Base-by-base conservation (phyloP, 2,113 vertebrate genomes). In the Oreochromis aureus region DNA sequence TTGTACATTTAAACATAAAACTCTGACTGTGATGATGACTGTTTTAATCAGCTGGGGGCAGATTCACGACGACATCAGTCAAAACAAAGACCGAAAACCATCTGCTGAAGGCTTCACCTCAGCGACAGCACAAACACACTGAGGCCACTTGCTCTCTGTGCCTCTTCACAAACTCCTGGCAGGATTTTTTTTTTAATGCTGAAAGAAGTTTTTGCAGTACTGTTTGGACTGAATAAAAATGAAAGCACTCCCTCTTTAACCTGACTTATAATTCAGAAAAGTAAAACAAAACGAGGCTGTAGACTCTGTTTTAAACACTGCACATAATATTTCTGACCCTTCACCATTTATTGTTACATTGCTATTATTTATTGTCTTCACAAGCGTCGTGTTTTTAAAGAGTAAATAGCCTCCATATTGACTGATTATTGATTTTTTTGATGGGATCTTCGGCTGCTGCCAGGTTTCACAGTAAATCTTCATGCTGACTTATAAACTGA, bases 371-470 rank as follows among this genome's bases (percentile, higher is more conserved):
- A 39, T 69, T 41, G n/a, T 41, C 36, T 69, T 41, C 63, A 69
- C n/a, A 69, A 15, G 18, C 4, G 0, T 69, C 1, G 0, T 69
- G 7, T 41, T 4, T 39, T 39, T 39, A 39, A 66, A 39, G 61
- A 66, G 6, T 22, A 22, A 69, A 13, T 22, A 41, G 61, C 34
- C 34, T 39, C 19, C 11, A 69, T 15, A 69, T 9, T 24, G 63
- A 69, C 39, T 27, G 39, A 71, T 27, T 1, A 69, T 24, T 71
- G 7, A 27, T 63, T 22, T 16, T 30, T 16, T 32, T 18, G 1
- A 16, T 16, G 66, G 39, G 12, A 71, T 71, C n/a, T 71, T 71
- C 13, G 2, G 13, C 39, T 71, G 12, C n/a, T 44, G 66, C 22
- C n/a, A 0, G 39, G 13, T 10, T 71, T 71, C 12, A 71, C 36